Base-by-base conservation (phyloP, 30 jellyfish, hydroid and myxozoan species). In the Cassiopea andromeda region DNA sequence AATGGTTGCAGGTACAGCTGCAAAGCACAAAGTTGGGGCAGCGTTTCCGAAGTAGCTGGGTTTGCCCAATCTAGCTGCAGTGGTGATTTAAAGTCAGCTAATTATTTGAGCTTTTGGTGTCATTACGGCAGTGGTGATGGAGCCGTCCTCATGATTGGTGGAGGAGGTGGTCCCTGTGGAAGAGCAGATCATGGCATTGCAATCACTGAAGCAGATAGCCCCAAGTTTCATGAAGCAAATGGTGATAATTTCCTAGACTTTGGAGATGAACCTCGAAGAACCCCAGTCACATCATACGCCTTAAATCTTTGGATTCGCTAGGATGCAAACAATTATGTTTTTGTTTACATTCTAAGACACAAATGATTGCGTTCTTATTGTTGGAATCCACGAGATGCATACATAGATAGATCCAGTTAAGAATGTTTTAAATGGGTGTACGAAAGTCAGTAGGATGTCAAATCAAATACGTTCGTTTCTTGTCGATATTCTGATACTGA, bases 301-400 rank as follows among this genome's bases (percentile, higher is more conserved):
- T 75, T 75, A 54, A 75, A 75, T 45, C 83, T 75, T 46, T 75
- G 83, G 83, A 75, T 75, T 38, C 83, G 74, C 19, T 75, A 64
- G 73, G 38, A 4, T 2, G 27, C 27, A 64, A 27, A 27, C 38
- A 2, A 2, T 64, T 4, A 27, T 27, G 38, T 7, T 7, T 64
- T 16, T 64, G 43, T 7, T 16, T 17, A 64, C 8, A 5, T 64
- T 4, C 19, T 5, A 64, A 5, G 43, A 27, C 19, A 13, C 73
- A 2, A 2, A 9, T 64, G 15, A 16, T 5, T 7, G 38, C 5
- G 73, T 5, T 2, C 6, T 64, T 2, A 16, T 27, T 3, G 12
- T 27, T 6, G 12, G 12, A 27, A 27, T 27, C 38, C 0, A 27
- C 38, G 38, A 27, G 38, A 27, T 27, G 0, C 38, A 27, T 27